Conservation (phyloP, 2,888 invertebrate genomes). For the Eristalis tenax region DNA sequence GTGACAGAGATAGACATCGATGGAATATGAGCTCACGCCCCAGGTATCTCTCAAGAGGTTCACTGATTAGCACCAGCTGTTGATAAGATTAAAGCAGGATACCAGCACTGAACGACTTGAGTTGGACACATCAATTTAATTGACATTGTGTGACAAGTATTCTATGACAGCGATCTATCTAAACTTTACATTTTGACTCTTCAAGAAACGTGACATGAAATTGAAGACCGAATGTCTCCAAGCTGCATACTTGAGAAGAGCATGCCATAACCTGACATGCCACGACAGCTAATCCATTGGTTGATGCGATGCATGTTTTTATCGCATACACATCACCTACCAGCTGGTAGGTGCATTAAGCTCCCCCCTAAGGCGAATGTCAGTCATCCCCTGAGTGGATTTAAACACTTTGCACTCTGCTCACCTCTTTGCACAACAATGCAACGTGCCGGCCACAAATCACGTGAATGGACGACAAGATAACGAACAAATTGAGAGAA, state of each 20-base stretch:
- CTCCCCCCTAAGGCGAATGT: background rate
- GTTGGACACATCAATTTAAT: background rate
- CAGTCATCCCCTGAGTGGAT: background rate
- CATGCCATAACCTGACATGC: background rate
- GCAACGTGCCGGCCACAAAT: constrained; percentile 1
- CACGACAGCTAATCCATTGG: background rate
- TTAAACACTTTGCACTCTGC: constrained; percentile 2
- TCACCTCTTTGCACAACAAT: constrained; percentile 4
- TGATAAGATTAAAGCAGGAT: background rate
- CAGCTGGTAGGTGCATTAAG: background rate
- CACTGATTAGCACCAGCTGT: background rate
- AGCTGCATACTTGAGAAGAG: background rate
- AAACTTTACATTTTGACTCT: background rate
- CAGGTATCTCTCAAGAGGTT: background rate
- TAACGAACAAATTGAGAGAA: background rate
- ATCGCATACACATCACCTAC: background rate
- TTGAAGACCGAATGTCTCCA: background rate
- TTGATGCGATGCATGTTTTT: background rate
- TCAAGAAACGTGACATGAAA: background rate
- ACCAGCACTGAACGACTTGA: background rate
- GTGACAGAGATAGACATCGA: background rate
- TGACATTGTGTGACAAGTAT: background rate
- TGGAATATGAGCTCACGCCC: background rate
- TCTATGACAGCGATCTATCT: background rate
- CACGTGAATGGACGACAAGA: constrained; percentile 1